Base-by-base conservation (phyloP, 1,140 invertebrate genomes). In the Druon quercuslanigerum region DNA sequence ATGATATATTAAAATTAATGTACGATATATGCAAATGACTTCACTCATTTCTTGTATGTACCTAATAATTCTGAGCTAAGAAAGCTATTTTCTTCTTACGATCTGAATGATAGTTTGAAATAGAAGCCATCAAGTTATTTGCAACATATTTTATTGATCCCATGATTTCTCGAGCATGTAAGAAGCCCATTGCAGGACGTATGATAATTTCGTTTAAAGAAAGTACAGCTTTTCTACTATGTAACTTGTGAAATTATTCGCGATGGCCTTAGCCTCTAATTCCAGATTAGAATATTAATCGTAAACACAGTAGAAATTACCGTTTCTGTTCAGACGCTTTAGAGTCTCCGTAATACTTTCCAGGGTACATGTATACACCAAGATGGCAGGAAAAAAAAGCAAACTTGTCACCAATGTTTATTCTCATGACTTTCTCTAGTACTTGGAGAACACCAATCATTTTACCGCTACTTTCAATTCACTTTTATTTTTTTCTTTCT, bases 371-470 rank as follows among this genome's bases (percentile, higher is more conserved):
- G 20, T 25, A 46, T 9, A 16, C 13, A 66, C 40, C 33, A n/a
- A 16, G 14, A 14, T 60, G 14, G 33, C 33, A 40, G 6, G 60
- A 66, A 46, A 8, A 33, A 66, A 66, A 33, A 66, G 25, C 40
- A 40, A 40, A 66, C 60, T 40, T 66, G 60, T 66, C 60, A 66
- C 20, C 57, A 66, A 40, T 66, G 33, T 66, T 40, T 46, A n/a
- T 19, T 54, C 52, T 9, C 17, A 40, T n/a, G 25, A 66, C 60
- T 66, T 66, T 66, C 60, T 40, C 60, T 7, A 40, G 14, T 13
- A 16, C 40, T 2, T 66, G 40, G 9, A 66, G 60, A 16, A 8
- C 12, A 14, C 20, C 20, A 60, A 25, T 40, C 40, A n/a, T n/a
- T 40, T 46, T 8, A 66, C 40, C 25, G 0, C 3, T 14, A 66